Base-by-base conservation (phyloP, 2,113 vertebrate genomes). In the Cepphus grylle region DNA sequence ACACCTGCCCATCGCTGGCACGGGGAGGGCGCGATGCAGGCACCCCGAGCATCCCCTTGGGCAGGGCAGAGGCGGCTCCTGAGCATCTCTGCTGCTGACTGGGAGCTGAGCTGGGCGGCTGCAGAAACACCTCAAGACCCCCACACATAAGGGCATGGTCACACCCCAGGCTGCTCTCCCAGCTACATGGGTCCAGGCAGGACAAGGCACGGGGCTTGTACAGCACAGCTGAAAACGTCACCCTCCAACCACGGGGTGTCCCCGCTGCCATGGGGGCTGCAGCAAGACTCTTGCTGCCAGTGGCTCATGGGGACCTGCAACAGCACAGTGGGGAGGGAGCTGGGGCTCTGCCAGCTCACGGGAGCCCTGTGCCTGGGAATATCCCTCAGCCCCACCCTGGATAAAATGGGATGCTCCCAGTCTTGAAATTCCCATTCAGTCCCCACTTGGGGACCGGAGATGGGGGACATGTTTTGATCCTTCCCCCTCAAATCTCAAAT, bases 141-240 rank as follows among this genome's bases (percentile, higher is more conserved):
- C 21, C 1, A 3, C 65, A 45, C 70, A 47, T 3, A 2, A 32
- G 20, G 12, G 15, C 34, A 58, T 22, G 18, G 12, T 56, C 6
- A 0, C 8, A 45, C 1, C 29, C n/a, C 32, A 50, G 78, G 59
- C 61, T 87, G 72, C 53, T 11, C 9, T 47, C n/a, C 58, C 69
- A 29, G 45, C 45, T 45, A 29, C 0, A 5, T 1, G 9, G 40
- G 26, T 15, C 65, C 30, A 71, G 40, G 36, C 29, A 65, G 61
- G 40, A 71, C 26, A 25, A 82, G n/a, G 66, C 2, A 11, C 0
- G 0, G 45, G 20, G 12, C 50, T 82, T 47, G 10, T 3, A 27
- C 15, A 50, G 13, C 13, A 36, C 53, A 90, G 55, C 53, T 73
- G 76, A 20, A 80, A 77, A 89, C 53, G 27, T 15, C 69, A 40